Evolutionary conservation across 2,797 vertebrate genomes (phyloP), one percentile per base, ranked within the genome.

Genomic region (Lacerta bilineata): DNA sequence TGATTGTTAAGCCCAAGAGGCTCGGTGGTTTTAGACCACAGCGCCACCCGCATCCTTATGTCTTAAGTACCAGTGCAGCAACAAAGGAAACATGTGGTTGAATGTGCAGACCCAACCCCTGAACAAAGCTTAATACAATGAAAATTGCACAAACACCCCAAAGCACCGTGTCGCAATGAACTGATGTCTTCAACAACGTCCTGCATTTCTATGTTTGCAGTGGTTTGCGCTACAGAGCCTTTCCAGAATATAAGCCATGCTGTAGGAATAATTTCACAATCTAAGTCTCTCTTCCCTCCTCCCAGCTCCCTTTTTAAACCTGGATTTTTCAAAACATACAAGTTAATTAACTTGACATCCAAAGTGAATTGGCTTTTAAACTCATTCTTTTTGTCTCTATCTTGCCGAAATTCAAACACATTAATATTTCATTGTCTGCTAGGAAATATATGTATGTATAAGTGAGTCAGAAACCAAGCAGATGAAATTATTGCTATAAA

Each of bases 361-460:
- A 87, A 87, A 91, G 91, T 79, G 84, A 94, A 90, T 86, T 83
- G 85, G 77, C 92, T 95, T 96, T 96, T 93, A 94, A 94, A 94
- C 69, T 79, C 89, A 92, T 94, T 94, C 92, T 88, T 90, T 95
- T 92, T 91, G 80, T 93, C 89, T 91, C 83, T 85, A 93, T 92
- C 95, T 94, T 90, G 91, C 80, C 90, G 71, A 81, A 80, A 89
- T 69, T 76, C 84, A 89, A 86, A 85, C 66, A 86, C 25, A 92
- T 96, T 95, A 95, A 95, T 94, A 95, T 95, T 95, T 95, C 95
- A 95, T 94, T 95, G 93, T 94, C 91, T 92, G 33, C 29, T 87
- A 25, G 2, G 89, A 92, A 89, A 91, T 83, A 72, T 91, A 84
- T 84, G 39, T 84, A 79, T 84, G 84, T 36, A n/a, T 93, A 91